Percentiles rank a stretch among this genome's conserved stretches.
Evolutionary conservation across 2,113 vertebrate species (phyloP).

Genomic region (Todiramphus chloris): DNA sequence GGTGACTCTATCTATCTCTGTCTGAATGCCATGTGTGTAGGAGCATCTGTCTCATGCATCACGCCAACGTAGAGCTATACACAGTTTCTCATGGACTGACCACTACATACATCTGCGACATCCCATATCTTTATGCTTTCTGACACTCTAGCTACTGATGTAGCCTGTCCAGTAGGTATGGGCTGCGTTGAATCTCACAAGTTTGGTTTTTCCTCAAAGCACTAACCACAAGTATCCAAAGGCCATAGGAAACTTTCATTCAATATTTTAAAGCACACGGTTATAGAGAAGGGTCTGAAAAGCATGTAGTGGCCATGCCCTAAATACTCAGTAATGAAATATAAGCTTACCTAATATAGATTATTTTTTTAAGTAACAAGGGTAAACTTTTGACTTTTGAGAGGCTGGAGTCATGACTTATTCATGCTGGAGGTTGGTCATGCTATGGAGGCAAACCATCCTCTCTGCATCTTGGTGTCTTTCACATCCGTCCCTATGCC

Average conservation of each 20-base stretch:
- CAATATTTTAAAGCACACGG: background rate
- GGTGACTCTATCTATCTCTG: background rate
- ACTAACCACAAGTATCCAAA: background rate
- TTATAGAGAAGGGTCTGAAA: background rate
- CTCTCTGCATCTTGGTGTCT: background rate
- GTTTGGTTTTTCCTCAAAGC: background rate
- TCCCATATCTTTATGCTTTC: background rate
- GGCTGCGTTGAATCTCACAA: background rate
- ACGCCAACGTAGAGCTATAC: background rate
- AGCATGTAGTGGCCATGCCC: background rate
- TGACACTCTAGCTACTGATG: background rate
- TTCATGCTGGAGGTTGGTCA: background rate
- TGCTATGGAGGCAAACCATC: background rate
- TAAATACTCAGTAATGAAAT: background rate
- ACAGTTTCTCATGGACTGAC: background rate
- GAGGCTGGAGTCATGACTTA: background rate
- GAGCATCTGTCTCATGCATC: background rate
- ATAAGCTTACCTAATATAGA: background rate
- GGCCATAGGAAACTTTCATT: background rate
- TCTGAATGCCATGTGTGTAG: background rate
- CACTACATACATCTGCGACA: rapidly evolving
- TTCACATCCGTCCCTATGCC: background rate
- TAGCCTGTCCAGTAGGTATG: background rate
- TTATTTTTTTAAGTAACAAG: background rate
- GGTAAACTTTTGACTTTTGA: background rate